These are phyloP conservation scores for Fundulus diaphanus DNA, from an alignment of 2,797 vertebrate species.

Conservation along the genomic window DNA sequence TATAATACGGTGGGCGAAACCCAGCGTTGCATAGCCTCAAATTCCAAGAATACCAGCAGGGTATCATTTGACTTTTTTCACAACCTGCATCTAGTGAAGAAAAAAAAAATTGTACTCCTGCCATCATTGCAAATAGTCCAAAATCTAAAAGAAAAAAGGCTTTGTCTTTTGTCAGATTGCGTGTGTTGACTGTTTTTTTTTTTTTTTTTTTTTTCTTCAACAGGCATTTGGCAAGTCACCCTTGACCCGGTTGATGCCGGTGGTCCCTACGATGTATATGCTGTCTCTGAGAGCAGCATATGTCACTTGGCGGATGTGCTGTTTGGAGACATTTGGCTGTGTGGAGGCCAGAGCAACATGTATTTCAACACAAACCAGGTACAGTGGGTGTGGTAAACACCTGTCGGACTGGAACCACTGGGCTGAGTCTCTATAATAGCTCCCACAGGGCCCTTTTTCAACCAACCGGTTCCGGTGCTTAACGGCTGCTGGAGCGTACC, in stretches of 20 bases:
- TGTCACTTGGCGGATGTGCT: slow-evolving; percentile 82
- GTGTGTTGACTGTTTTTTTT: neutral
- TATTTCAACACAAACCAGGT: slow-evolving; percentile 86
- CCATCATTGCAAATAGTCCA: neutral
- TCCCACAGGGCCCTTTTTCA: neutral
- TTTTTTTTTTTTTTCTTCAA: neutral
- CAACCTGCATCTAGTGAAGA: neutral
- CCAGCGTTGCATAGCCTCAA: neutral
- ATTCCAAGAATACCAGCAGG: neutral
- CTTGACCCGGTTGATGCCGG: slow-evolving; percentile 84
- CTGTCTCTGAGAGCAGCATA: slow-evolving; percentile 19
- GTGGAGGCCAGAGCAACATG: slow-evolving; percentile 97
- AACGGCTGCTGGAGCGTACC: neutral
- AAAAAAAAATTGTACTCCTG: neutral
- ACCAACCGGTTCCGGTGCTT: neutral
- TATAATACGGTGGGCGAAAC: too few species aligned
- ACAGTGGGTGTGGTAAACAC: neutral
- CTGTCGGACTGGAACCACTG: neutral
- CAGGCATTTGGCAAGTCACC: slow-evolving; percentile 81
- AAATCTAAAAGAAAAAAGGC: neutral
- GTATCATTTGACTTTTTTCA: neutral
- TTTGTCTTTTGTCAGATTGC: neutral
- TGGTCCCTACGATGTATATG: slow-evolving; percentile 84
- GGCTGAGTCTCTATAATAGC: neutral
- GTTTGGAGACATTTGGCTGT: slow-evolving; percentile 95